Evolutionary conservation across 2,888 invertebrate species (phyloP).

Genomic region (Aphidius colemani): DNA sequence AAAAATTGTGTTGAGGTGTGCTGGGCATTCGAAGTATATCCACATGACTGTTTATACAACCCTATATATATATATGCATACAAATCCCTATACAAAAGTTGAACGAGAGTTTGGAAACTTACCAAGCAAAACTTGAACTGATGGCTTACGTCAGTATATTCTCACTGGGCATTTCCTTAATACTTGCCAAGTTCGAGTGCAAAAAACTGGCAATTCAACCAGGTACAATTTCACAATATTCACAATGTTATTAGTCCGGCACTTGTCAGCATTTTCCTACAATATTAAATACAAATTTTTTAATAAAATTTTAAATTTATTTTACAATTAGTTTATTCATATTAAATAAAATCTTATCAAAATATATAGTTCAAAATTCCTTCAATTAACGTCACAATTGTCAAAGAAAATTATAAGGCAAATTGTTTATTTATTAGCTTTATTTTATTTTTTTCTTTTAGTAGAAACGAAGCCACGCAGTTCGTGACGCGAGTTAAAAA

Average conservation of each 20-base stretch:
- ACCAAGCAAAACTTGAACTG: constrained; percentile 34
- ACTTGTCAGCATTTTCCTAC: too few species aligned
- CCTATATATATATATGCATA: constrained; percentile 16
- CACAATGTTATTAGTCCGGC: too few species aligned
- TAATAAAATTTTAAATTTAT: too few species aligned
- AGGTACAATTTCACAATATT: too few species aligned
- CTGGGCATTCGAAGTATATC: neutral
- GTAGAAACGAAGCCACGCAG: constrained; percentile 12
- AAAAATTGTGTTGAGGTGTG: constrained; percentile 12
- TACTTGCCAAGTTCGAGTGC: constrained; percentile 43
- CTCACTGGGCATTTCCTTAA: constrained; percentile 34
- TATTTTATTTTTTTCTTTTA: neutral
- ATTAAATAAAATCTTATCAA: too few species aligned
- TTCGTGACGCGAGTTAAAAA: constrained; percentile 17
- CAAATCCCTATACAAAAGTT: constrained; percentile 39
- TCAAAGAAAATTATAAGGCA: too few species aligned
- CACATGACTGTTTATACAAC: too few species aligned
- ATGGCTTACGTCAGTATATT: constrained; percentile 30
- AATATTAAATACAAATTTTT: too few species aligned
- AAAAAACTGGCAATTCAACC: too few species aligned
- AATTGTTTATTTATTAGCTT: neutral
- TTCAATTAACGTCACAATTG: too few species aligned
- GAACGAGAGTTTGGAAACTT: constrained; percentile 41
- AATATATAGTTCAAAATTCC: too few species aligned
- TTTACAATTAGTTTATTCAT: too few species aligned